A percentile compares a stretch with the other conserved stretches of the same genome.
These are phyloP conservation scores for Corvus hawaiiensis DNA, from an alignment of 2,113 vertebrate species.

Conservation along the genomic window DNA sequence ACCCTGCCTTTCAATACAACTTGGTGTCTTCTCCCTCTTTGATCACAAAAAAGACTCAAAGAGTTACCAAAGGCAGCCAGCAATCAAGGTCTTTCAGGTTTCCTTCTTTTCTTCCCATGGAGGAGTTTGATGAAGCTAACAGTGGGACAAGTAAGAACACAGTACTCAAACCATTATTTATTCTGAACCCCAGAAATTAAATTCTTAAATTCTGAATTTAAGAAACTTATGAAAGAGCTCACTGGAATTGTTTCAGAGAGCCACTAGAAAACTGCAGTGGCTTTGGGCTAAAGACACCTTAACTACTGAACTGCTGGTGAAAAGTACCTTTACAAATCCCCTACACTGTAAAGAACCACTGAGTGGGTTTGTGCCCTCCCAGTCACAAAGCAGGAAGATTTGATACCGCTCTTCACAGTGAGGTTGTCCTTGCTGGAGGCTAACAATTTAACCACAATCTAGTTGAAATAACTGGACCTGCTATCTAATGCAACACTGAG, in stretches of 20 bases:
- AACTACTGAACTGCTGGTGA: neutral
- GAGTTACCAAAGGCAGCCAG: neutral
- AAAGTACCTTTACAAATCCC: neutral
- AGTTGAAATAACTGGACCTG: neutral
- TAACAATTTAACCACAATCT: neutral
- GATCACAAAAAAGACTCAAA: neutral
- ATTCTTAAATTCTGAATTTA: neutral
- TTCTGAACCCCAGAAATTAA: neutral
- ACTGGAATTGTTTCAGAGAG: neutral
- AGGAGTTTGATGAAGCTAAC: neutral
- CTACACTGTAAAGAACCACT: neutral
- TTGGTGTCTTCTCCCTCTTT: neutral
- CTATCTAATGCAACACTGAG: neutral
- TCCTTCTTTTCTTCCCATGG: neutral
- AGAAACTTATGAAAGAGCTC: neutral
- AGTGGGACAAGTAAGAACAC: neutral
- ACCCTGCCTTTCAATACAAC: neutral
- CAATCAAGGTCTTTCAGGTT: neutral
- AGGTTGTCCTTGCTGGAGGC: neutral
- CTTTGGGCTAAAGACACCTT: neutral
- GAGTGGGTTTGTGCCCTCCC: neutral
- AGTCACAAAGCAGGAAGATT: neutral
- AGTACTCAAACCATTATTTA: neutral
- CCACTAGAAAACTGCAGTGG: neutral
- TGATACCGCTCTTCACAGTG: fast-evolving